These are phyloP conservation scores for Condylura cristata DNA, from an alignment of 2,113 vertebrate genomes.

Conservation along the genomic window DNA sequence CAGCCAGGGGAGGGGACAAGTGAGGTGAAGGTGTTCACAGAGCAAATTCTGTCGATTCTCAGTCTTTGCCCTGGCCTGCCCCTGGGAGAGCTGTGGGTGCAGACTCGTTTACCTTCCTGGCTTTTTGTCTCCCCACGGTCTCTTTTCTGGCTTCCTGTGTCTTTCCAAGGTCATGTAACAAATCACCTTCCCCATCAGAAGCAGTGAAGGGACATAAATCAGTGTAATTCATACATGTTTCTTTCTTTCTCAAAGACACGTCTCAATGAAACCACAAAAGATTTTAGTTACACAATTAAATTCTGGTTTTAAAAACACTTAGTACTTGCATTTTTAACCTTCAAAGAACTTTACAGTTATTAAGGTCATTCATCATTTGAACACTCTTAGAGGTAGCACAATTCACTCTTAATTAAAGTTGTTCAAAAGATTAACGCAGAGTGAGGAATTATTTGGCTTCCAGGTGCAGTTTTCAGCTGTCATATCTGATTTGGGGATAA, in stretches of 20 bases:
- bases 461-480: not conserved
- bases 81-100: not conserved
- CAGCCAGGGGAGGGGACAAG: not conserved
- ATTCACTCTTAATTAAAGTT: not conserved
- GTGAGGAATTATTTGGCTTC: not conserved
- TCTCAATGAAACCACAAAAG: constrained; percentile 41
- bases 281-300: constrained; percentile 52
- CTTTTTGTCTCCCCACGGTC: not conserved
- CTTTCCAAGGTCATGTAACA: constrained; percentile 49
- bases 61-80: not conserved
- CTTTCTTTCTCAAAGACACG: constrained; percentile 32
- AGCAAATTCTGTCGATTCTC: not conserved
- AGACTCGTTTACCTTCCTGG: not conserved
- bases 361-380: constrained; percentile 52
- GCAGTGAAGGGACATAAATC: constrained; percentile 23
- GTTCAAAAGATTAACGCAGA: constrained; percentile 5
- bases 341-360: constrained; percentile 29
- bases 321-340: constrained; percentile 50
- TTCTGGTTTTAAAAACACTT: constrained; percentile 7
- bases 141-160: not conserved
- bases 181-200: constrained; percentile 35
- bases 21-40: not conserved
- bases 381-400: not conserved
- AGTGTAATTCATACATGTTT: constrained; percentile 21
- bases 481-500: not conserved